A percentile compares a stretch with the other conserved stretches of the same genome.
Evolutionary conservation across 1,140 invertebrate genomes (phyloP).

Genomic region (Drosophila pseudoananassae): DNA sequence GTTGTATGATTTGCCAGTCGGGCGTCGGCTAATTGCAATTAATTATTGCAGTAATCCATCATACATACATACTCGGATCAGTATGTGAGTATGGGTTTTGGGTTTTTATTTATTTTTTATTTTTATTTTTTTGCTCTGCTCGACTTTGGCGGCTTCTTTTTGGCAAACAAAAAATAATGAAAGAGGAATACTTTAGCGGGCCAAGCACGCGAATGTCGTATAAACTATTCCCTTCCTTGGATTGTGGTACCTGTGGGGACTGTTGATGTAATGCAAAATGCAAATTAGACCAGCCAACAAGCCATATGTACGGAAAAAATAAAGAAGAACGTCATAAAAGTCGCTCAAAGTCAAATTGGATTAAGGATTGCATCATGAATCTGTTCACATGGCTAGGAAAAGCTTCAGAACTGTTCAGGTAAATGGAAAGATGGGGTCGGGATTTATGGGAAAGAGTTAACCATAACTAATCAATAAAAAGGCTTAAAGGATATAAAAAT

Average conservation of each 20-base stretch:
- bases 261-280: slow-evolving; percentile 66
- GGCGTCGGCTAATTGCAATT: slow-evolving; percentile 71
- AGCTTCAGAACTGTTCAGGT: slow-evolving; percentile 3
- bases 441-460: neutral
- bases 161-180: slow-evolving; percentile 31
- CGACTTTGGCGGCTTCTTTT: slow-evolving; percentile 62
- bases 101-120: neutral
- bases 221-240: slow-evolving; percentile 54
- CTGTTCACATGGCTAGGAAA: slow-evolving; percentile 6
- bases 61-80: slow-evolving; percentile 51
- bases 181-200: slow-evolving; percentile 46
- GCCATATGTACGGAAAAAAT: slow-evolving; percentile 8
- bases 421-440: neutral
- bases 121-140: neutral
- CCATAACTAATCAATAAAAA: too few species aligned
- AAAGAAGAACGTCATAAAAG: slow-evolving; percentile 25
- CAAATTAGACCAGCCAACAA: slow-evolving; percentile 55
- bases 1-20: slow-evolving; percentile 36
- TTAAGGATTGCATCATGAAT: slow-evolving; percentile 52
- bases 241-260: slow-evolving; percentile 17
- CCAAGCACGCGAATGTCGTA: slow-evolving; percentile 75
- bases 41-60: slow-evolving; percentile 79
- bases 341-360: slow-evolving; percentile 45
- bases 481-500: too few species aligned
- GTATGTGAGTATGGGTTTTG: slow-evolving; percentile 41